Conservation (phyloP, 2,797 vertebrate genomes). For the Pyrocephalus nanus region DNA sequence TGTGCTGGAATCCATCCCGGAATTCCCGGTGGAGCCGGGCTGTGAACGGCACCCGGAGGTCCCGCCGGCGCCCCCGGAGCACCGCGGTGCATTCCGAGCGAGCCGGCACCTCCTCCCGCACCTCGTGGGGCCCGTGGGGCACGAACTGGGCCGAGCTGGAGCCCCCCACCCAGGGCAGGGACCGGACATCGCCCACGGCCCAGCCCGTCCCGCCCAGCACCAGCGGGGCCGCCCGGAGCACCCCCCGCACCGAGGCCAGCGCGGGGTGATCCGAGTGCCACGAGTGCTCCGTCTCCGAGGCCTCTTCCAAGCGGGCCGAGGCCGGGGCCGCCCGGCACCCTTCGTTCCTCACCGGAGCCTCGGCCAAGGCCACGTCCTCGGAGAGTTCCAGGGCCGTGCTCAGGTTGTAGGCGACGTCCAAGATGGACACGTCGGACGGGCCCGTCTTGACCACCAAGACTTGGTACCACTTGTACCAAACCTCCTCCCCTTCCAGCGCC, state of each 20-base stretch:
- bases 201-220: background rate
- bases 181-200: too few relatives aligned
- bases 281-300: background rate
- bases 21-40: too few relatives aligned
- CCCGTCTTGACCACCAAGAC: background rate
- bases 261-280: background rate
- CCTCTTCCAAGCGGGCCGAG: background rate
- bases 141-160: background rate
- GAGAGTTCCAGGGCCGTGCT: accelerated
- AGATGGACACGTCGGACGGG: background rate
- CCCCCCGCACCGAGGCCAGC: background rate
- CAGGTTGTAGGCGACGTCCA: accelerated
- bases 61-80: background rate
- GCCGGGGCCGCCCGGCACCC: background rate
- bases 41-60: too few relatives aligned
- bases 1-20: too few relatives aligned
- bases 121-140: background rate
- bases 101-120: background rate
- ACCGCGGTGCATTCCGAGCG: background rate
- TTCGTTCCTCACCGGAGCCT: background rate
- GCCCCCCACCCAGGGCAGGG: background rate
- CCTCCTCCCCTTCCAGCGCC: background rate
- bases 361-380: background rate
- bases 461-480: constrained; percentile 28
- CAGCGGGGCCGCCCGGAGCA: background rate